Percentiles rank a stretch among this genome's conserved stretches.
Evolutionary conservation across 37 sponge, comb jelly and placozoan genomes (phyloP).

Genomic region (Halichondria panicea): DNA sequence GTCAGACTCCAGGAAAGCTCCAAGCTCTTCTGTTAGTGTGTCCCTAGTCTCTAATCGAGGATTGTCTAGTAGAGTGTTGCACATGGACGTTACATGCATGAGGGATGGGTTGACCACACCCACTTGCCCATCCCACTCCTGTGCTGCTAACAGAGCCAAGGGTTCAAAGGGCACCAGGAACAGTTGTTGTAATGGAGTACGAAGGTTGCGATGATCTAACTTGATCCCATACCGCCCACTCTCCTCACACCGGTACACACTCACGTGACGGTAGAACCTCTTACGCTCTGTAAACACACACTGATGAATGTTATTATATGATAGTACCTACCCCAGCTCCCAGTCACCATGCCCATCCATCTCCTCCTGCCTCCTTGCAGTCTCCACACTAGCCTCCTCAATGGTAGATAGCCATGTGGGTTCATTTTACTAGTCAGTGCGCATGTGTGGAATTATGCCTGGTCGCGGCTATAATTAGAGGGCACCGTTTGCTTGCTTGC

Average conservation of each 20-base stretch:
- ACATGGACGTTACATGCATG: slow-evolving; percentile 83
- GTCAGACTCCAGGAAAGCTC: slow-evolving; percentile 67
- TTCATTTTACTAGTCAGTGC: too few relatives aligned
- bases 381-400: background rate
- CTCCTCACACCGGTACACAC: slow-evolving; percentile 26
- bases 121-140: slow-evolving; percentile 75
- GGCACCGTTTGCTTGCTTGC: too few relatives aligned
- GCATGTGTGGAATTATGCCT: too few relatives aligned
- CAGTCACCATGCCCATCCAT: slow-evolving; percentile 36
- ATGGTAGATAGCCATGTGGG: too few relatives aligned
- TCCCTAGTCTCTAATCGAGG: slow-evolving; percentile 12
- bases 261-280: slow-evolving; percentile 70
- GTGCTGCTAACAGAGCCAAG: slow-evolving; percentile 74
- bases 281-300: slow-evolving; percentile 42
- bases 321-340: slow-evolving; percentile 23
- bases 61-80: slow-evolving; percentile 76
- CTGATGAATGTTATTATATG: background rate
- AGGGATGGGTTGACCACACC: slow-evolving; percentile 47
- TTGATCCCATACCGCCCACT: slow-evolving; percentile 42
- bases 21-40: slow-evolving; percentile 8
- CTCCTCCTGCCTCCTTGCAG: background rate
- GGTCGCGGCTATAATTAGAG: too few relatives aligned
- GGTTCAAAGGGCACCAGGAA: slow-evolving; percentile 65
- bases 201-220: slow-evolving; percentile 60
- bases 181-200: slow-evolving; percentile 55